Percentiles rank a stretch among this genome's conserved stretches.
These are phyloP conservation scores for Zaprionus lachaisei DNA, from an alignment of 1,140 invertebrate genomes.

Conservation along the genomic window DNA sequence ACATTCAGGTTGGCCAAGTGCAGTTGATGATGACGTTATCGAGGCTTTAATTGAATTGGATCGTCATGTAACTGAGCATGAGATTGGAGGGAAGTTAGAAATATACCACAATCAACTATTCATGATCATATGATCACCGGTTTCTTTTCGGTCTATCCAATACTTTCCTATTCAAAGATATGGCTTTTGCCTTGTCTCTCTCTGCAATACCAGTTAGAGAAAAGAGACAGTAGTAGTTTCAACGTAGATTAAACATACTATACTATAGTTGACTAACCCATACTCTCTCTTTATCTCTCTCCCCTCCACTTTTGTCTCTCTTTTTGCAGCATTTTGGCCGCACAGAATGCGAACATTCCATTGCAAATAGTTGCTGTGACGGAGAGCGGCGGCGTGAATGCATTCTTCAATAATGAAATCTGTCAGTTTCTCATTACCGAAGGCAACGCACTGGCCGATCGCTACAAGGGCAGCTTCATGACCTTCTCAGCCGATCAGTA, in stretches of 20 bases:
- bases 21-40: too few relatives aligned
- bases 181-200: too few relatives aligned
- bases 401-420: conserved; percentile 96
- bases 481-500: conserved; percentile 86
- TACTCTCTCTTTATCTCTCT: conserved; percentile 17
- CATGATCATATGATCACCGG: too few relatives aligned
- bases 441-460: conserved; percentile 96
- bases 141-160: too few relatives aligned
- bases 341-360: conserved; percentile 96
- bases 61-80: too few relatives aligned
- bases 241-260: too few relatives aligned
- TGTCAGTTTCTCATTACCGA: conserved; percentile 96
- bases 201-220: too few relatives aligned
- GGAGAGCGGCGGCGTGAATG: conserved; percentile 92
- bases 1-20: too few relatives aligned
- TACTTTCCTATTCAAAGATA: not conserved
- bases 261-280: not conserved
- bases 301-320: not conserved
- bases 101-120: too few relatives aligned
- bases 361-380: conserved; percentile 97
- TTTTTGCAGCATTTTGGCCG: conserved; percentile 93
- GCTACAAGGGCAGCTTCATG: conserved; percentile 96
- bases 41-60: too few relatives aligned
- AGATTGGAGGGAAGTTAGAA: too few relatives aligned
- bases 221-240: not conserved